Evolutionary conservation across 1,140 invertebrate species (phyloP), one percentile per base, ranked within the genome.

Genomic region (Mycetomoellerius zeteki): DNA sequence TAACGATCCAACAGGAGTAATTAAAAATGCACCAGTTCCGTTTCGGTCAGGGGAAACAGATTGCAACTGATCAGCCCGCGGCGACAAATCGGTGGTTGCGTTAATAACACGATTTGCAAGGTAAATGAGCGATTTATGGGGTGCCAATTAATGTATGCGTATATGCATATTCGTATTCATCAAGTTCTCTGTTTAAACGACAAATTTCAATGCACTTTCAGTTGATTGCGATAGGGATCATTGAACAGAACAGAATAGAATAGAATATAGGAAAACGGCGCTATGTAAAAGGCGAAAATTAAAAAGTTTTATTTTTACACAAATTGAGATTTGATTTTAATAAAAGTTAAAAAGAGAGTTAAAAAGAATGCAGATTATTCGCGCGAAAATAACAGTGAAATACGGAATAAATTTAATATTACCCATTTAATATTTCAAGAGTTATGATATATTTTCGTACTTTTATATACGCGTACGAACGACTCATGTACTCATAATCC

Each of bases 21-120:
- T 84, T 84, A 82, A 72, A 81, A 82, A 72, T 72, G 65, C 52
- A 21, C 21, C 21, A 52, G 12, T 43, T 72, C 3, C 54, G 6
- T 24, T 47, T 50, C 54, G 33, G 12, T n/a, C 52, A 72, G 24
- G 37, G 37, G 27, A 73, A 82, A 78, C 73, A 78, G 33, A 78
- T 65, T 65, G 73, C 58, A 47, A 78, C 47, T 47, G 60, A 65
- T 65, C 62, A 47, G 58, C 47, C 67, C n/a, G 58, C 56, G 56
- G 56, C 78, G 65, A 84, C 85, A 82, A 82, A 84, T 65, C 64
- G 78, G 76, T 33, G 52, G 58, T 16, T 10, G 52, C 56, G 56
- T 72, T 82, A 86, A 86, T 86, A 86, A 86, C 77, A 47, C 67
- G 77, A 69, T 76, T 77, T 85, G 82, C 52, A 82, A 86, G 67